Evolutionary conservation across 2,888 invertebrate genomes (phyloP).

Genomic region (Clivina fossor): DNA sequence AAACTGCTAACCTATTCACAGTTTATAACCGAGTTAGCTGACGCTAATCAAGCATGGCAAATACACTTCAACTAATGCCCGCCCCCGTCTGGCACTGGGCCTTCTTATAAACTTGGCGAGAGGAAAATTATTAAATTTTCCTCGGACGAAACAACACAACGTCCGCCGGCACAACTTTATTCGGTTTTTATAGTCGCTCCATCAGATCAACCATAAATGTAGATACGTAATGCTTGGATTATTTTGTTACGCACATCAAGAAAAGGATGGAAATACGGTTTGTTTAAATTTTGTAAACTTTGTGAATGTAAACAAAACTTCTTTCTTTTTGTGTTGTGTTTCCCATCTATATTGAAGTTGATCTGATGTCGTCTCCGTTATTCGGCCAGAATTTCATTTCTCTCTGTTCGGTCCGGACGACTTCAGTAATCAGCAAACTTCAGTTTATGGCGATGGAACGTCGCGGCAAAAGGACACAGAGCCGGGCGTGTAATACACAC

Average conservation of each 20-base stretch:
- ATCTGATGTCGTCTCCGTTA: no score
- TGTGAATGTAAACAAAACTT: no score
- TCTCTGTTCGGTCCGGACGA: no score
- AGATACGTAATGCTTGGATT: no score
- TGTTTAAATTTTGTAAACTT: no score
- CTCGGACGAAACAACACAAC: conserved; percentile 29
- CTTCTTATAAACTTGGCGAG: conserved; percentile 30
- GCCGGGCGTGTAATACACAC: not conserved
- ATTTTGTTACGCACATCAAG: no score
- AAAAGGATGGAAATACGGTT: no score
- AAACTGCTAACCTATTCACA: conserved; percentile 30
- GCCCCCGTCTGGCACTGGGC: no score
- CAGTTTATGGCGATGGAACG: conserved; percentile 14
- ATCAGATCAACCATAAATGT: no score
- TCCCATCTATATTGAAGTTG: no score
- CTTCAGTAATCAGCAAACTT: conserved; percentile 32
- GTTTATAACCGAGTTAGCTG: conserved; percentile 31
- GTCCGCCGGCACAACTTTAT: conserved; percentile 25
- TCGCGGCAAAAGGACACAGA: not conserved
- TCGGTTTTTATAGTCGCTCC: conserved; percentile 29
- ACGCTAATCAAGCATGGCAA: conserved; percentile 33
- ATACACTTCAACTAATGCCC: conserved; percentile 30
- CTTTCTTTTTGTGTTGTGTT: no score
- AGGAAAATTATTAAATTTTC: conserved; percentile 32
- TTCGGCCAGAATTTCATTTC: conserved; percentile 30